Evolutionary conservation across 2,888 invertebrate genomes (phyloP).

Genomic region (Melipona bicolor): DNA sequence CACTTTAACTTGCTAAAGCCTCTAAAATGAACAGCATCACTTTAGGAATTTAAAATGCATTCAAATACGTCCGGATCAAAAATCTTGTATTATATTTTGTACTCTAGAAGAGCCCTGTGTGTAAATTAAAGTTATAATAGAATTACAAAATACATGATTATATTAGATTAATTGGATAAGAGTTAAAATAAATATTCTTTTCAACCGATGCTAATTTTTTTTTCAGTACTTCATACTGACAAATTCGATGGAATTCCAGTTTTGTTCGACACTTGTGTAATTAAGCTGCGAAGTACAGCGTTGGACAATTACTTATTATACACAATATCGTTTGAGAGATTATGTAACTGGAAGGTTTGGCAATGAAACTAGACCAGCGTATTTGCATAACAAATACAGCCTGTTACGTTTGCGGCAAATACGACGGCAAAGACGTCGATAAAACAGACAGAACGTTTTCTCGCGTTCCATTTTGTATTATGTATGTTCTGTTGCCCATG

Average conservation of each 20-base stretch:
- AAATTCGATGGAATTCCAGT: not conserved
- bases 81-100: too few species aligned
- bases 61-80: too few species aligned
- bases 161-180: not conserved
- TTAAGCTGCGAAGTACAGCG: not conserved
- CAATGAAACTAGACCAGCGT: not conserved
- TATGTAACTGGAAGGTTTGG: not conserved
- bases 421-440: not conserved
- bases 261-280: conserved; percentile 7
- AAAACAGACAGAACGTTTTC: too few species aligned
- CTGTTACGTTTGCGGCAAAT: not conserved
- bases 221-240: not conserved
- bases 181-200: not conserved
- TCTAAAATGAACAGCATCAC: too few species aligned
- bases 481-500: not conserved
- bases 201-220: not conserved
- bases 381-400: not conserved
- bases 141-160: too few species aligned
- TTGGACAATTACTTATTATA: conserved; percentile 4
- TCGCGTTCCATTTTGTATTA: not conserved
- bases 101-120: too few species aligned
- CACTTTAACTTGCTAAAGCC: too few species aligned
- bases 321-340: not conserved
- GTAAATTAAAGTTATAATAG: too few species aligned
- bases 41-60: too few species aligned